Conservation (phyloP, 2,113 vertebrate genomes). For the Xyliphius kryptos region DNA sequence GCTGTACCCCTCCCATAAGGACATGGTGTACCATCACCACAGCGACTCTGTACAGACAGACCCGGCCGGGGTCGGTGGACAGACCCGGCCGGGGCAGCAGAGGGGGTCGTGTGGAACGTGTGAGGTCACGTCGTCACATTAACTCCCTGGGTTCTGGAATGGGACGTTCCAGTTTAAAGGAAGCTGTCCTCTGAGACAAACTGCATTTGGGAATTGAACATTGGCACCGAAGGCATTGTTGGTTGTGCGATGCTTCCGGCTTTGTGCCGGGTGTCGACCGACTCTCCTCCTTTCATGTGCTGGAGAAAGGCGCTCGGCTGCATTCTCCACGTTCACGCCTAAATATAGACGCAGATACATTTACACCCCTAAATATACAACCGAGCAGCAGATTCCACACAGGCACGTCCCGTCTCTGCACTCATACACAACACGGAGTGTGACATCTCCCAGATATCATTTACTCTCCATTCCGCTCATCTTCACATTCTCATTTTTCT, state of each 20-base stretch:
- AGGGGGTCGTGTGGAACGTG: no score
- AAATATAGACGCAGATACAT: background rate
- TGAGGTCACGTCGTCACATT: no score
- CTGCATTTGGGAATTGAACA: no score
- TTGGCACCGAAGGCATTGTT: background rate
- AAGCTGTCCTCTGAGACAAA: no score
- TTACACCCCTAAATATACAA: constrained; percentile 15
- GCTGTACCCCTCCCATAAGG: no score
- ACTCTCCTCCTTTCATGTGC: constrained; percentile 2
- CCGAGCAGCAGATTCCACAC: background rate
- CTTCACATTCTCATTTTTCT: background rate
- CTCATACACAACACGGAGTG: background rate
- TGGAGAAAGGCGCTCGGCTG: background rate
- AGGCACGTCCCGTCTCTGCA: background rate
- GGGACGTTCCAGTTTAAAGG: no score
- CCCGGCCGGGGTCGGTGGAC: no score
- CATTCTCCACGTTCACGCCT: background rate
- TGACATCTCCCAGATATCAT: background rate
- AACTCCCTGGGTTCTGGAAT: no score
- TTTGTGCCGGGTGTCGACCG: constrained; percentile 14
- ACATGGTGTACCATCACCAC: no score
- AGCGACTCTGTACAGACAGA: no score
- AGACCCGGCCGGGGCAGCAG: no score
- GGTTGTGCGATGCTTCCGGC: background rate
- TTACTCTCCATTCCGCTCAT: background rate